Base-by-base conservation (phyloP, 2,113 vertebrate genomes). In the Okapia johnstoni region DNA sequence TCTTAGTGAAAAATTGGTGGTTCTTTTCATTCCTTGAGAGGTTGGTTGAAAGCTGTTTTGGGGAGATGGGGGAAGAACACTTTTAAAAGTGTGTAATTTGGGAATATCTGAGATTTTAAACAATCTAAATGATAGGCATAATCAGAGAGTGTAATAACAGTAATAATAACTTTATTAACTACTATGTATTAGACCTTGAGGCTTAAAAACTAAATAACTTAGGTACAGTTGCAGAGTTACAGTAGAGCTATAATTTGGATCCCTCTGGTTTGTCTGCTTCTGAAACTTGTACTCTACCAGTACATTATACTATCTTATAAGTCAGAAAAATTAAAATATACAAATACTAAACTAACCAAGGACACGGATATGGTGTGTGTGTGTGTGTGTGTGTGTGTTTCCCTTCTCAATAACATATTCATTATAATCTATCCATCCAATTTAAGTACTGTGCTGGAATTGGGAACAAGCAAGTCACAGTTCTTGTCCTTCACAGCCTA, bases 111-210 rank as follows among this genome's bases (percentile, higher is more conserved):
- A 95, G 3, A 66, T 80, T 57, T 96, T 73, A 93, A 58, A 5
- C n/a, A 63, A 6, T 81, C 21, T 73, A 50, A 84, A 60, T 87
- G 81, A 6, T 28, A 93, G 15, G 25, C 33, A 84, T 93, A 79
- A 92, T 58, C 30, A 70, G 13, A 43, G 80, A 93, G 21, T 84
- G 11, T 89, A 48, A 36, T 23, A 81, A 80, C 57, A 73, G 61
- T 80, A 88, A 84, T 91, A 54, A 23, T 52, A 91, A 54, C 84
- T 94, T 87, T 86, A 73, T 96, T 77, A 66, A 92, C 4, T 93
- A 8, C 8, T 66, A 0, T 70, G 8, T 89, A 9, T 40, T 25
- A 91, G 43, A 11, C 16, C 7, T 14, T 33, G 28, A 83, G 55
- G 0, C 50, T 97, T 95, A 92, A 77, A 88, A 83, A 86, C 43